Conservation (phyloP, 2,113 vertebrate genomes). For the Axis porcinus region DNA sequence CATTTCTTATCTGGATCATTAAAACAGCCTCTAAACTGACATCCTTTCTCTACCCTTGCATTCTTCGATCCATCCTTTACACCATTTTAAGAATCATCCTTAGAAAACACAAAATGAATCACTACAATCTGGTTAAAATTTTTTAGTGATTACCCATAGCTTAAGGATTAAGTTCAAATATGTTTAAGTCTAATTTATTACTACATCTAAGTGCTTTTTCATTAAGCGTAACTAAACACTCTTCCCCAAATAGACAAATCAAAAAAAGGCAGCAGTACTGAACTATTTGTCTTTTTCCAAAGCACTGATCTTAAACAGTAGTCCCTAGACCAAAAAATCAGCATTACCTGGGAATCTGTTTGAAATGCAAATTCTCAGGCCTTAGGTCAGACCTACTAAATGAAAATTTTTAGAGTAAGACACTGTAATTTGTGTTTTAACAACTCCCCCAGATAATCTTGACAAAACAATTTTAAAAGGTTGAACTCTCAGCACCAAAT, state of each 20-base stretch:
- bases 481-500: background rate
- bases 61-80: background rate
- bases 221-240: background rate
- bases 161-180: background rate
- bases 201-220: background rate
- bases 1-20: background rate
- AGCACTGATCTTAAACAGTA: background rate
- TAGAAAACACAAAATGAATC: background rate
- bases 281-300: slow-evolving; percentile 2
- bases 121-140: background rate
- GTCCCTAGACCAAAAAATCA: background rate
- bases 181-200: background rate
- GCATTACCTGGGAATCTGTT: background rate
- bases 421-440: background rate
- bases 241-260: background rate
- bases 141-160: background rate
- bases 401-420: background rate
- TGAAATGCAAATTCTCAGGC: background rate
- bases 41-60: background rate
- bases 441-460: background rate
- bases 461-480: background rate
- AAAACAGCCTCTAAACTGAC: background rate
- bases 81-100: background rate
- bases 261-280: background rate
- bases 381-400: background rate